Conservation (phyloP, 2,113 vertebrate species). For the Anseranas semipalmata region DNA sequence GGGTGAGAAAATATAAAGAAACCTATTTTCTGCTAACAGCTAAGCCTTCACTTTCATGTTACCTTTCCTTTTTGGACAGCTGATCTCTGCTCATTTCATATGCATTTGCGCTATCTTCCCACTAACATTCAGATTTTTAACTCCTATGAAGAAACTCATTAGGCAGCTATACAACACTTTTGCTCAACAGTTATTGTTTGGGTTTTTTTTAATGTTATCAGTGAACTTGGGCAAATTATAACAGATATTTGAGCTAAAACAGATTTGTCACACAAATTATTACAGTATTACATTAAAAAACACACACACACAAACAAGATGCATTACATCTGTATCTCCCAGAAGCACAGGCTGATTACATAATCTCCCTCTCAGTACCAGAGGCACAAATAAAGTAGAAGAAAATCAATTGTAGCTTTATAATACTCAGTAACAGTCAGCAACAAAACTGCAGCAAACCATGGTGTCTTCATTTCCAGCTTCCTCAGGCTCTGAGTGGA, state of each 20-base stretch:
- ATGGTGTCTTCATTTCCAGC: not conserved
- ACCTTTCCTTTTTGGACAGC: not conserved
- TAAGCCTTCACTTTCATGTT: not conserved
- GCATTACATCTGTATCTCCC: not conserved
- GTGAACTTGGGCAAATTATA: not conserved
- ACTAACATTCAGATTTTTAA: not conserved
- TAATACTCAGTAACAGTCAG: not conserved
- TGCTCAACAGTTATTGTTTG: not conserved
- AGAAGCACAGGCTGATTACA: not conserved
- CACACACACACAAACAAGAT: not conserved
- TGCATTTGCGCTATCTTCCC: not conserved
- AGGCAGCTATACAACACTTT: not conserved
- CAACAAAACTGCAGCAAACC: not conserved
- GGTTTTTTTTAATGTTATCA: not conserved
- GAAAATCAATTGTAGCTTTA: not conserved
- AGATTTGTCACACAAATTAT: not conserved
- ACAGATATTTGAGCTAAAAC: not conserved
- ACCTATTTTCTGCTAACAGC: not conserved
- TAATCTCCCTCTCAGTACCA: not conserved
- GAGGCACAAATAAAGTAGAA: not conserved
- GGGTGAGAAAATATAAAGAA: not conserved
- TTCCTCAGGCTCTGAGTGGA: not conserved
- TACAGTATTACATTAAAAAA: not conserved
- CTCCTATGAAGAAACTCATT: not conserved
- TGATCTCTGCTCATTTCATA: not conserved